Evolutionary conservation across 2,113 vertebrate species (phyloP), one percentile per base, ranked within the genome.

Genomic region (Ibidorhyncha struthersii): DNA sequence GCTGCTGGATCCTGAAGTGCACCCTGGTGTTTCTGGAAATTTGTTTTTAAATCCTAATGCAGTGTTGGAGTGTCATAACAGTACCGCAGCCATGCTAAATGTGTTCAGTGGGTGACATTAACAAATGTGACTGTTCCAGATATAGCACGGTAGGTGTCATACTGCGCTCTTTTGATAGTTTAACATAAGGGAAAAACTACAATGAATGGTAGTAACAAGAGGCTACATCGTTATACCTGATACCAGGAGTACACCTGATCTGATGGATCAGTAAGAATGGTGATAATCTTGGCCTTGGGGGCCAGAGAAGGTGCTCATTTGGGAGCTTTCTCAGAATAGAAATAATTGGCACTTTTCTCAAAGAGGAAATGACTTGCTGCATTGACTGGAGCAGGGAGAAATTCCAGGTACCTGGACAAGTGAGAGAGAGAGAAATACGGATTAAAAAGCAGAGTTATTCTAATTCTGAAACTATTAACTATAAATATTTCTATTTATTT

Each of bases 331-430:
- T 99, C 99, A 12, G 98, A 99, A 40, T 92, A 98, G 94, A 99
- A 99, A 95, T 99, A 99, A 97, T 98, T 98, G 36, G 98, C 98
- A 62, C 98, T 99, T 96, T 99, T 99, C 97, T 99, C 98, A 95
- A 98, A 99, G 41, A 99, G 92, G 86, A 99, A 96, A 97, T 98
- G 97, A 26, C 95, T 98, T 79, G 95, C 98, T 92, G 97, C 95
- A n/a, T 98, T 98, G 40, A 98, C 98, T 53, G 98, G 98, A 63
- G 98, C 86, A 1, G 98, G 97, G 50, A 98, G 99, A 94, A 99
- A 98, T 86, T 98, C 98, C 98, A 98, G 98, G 70, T 98, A 99
- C 98, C 98, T 99, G 59, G 91, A 78, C 61, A 89, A 77, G 49
- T 29, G 41, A 74, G 78, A 85, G 63, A 85, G 63, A n/a, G 4